Base-by-base conservation (phyloP, 2,797 vertebrate genomes). In the Chaetodon trifasciatus region DNA sequence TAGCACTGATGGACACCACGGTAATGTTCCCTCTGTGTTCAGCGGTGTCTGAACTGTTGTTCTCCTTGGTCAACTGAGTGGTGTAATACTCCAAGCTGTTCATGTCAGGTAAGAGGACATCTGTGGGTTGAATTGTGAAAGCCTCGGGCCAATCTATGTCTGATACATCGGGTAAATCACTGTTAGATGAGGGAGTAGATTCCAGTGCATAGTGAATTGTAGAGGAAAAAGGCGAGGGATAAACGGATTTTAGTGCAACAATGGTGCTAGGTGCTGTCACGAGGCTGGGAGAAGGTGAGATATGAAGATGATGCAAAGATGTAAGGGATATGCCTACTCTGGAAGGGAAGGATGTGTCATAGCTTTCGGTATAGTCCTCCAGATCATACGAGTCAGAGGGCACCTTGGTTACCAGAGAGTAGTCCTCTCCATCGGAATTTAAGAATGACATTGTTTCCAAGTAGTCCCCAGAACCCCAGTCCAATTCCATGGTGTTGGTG, bases 401-500 rank as follows among this genome's bases (percentile, higher is more conserved):
- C 21, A 95, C 0, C 67, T 94, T 97, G 84, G 95, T 96, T 81
- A 89, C 88, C 2, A 91, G 76, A 46, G 91, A 81, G 71, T 94
- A 39, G 58, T 94, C 96, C 32, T 94, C 94, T 19, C 81, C 91
- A 44, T 96, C 93, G 17, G 95, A 85, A 32, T 88, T 86, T 68
- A 94, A 65, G 61, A 94, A 83, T 16, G 96, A 95, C 83, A 97
- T 92, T 0, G 97, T 97, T 91, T 98, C 97, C n/a, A 94, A 37
- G 60, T 96, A 96, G 81, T 98, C 97, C 0, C 97, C 97, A 5
- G 97, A 98, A 3, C 97, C 97, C 90, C 93, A 90, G 0, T 98
- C 97, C 3, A 93, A 86, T 12, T 97, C 96, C 82, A 93, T 90
- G 23, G 93, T 93, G 81, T 94, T 95, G 2, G 93, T 78, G 21